Evolutionary conservation across 2,888 invertebrate species (phyloP).

Genomic region (Quadroppia sp.): DNA sequence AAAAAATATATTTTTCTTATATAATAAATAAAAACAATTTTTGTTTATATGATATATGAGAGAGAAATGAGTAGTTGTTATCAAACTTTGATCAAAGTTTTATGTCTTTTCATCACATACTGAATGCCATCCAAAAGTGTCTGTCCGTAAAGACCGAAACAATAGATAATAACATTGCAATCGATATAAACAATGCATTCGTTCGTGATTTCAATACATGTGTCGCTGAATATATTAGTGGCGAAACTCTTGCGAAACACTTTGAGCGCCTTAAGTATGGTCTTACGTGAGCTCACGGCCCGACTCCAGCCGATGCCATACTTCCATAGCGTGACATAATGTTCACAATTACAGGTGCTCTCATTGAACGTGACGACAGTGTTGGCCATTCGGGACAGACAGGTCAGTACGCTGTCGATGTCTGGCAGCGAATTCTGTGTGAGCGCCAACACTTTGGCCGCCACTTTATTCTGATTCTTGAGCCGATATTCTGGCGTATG

Average conservation of each 20-base stretch:
- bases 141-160: conserved; percentile 27
- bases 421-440: conserved; percentile 34
- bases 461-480: conserved; percentile 31
- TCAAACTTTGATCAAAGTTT: conserved; percentile 8
- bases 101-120: conserved; percentile 21
- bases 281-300: conserved; percentile 49
- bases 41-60: background rate
- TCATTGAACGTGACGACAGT: conserved; percentile 25
- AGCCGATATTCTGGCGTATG: conserved; percentile 26
- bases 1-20: background rate
- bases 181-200: background rate
- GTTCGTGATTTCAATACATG: background rate
- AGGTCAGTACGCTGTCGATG: background rate
- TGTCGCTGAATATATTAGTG: background rate
- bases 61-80: background rate
- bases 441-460: conserved; percentile 18
- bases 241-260: conserved; percentile 13
- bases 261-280: conserved; percentile 43
- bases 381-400: background rate
- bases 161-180: conserved; percentile 10
- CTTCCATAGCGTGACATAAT: conserved; percentile 51
- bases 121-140: conserved; percentile 10
- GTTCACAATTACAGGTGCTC: conserved; percentile 49
- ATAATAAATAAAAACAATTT: background rate
- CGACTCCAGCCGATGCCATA: conserved; percentile 51